These are phyloP conservation scores for Engraulis encrasicolus DNA, from an alignment of 2,113 vertebrate genomes.

Conservation along the genomic window DNA sequence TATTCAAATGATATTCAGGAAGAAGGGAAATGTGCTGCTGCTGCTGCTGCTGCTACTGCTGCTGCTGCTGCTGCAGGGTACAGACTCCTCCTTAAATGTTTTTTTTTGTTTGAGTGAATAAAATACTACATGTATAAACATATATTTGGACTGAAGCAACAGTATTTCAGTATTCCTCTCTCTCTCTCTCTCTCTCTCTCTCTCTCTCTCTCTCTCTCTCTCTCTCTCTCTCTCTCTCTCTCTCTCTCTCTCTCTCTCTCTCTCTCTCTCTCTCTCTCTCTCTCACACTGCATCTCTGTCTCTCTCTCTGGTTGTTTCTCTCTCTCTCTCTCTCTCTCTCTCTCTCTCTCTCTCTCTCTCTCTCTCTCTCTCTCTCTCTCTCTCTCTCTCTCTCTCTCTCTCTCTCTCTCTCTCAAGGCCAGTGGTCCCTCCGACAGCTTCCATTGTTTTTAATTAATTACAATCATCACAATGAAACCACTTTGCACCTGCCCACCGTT, in stretches of 20 bases:
- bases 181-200: too few species aligned
- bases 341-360: too few species aligned
- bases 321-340: too few species aligned
- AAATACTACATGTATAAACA: background rate
- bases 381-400: too few species aligned
- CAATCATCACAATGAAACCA: slow-evolving; percentile 20
- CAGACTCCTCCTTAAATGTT: background rate
- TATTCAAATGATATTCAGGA: slow-evolving; percentile 12
- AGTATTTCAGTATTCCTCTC: background rate
- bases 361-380: too few species aligned
- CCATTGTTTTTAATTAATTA: slow-evolving; percentile 18
- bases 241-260: too few species aligned
- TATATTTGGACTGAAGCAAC: background rate
- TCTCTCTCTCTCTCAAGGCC: background rate
- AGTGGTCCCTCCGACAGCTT: slow-evolving; percentile 6
- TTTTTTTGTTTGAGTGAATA: background rate
- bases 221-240: too few species aligned
- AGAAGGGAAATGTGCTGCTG: background rate
- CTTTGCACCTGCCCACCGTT: slow-evolving; percentile 21
- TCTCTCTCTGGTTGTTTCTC: too few species aligned
- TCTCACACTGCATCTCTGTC: background rate
- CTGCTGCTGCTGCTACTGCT: too few species aligned
- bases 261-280: too few species aligned
- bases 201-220: too few species aligned
- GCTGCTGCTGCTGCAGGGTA: too few species aligned